These are phyloP conservation scores for Drosophila gaucha DNA, from an alignment of 2,888 invertebrate species.

Conservation along the genomic window DNA sequence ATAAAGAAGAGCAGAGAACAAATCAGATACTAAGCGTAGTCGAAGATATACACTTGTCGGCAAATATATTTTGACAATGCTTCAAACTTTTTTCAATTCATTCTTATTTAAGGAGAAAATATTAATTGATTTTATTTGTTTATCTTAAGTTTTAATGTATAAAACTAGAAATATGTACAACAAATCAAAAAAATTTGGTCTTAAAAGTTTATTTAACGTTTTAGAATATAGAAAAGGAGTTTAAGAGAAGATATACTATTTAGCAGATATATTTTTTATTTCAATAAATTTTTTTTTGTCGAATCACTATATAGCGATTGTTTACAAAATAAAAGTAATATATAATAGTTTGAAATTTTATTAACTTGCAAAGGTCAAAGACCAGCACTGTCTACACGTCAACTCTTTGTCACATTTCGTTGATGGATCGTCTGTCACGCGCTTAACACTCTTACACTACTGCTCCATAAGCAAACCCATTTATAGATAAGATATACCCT, in stretches of 20 bases:
- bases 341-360: background rate
- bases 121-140: too few relatives aligned
- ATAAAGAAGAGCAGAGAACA: background rate
- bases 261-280: too few relatives aligned
- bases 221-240: too few relatives aligned
- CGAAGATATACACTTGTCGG: background rate
- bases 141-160: too few relatives aligned
- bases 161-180: too few relatives aligned
- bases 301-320: background rate
- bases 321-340: background rate
- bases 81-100: too few relatives aligned
- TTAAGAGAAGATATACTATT: too few relatives aligned
- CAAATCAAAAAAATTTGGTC: too few relatives aligned
- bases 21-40: background rate
- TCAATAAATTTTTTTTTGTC: too few relatives aligned
- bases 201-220: too few relatives aligned
- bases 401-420: background rate
- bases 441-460: constrained; percentile 1
- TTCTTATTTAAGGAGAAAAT: too few relatives aligned
- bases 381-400: background rate
- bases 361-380: constrained; percentile 26
- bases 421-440: constrained; percentile 39
- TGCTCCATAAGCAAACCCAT: constrained; percentile 12
- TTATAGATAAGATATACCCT: constrained; percentile 23
- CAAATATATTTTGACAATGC: too few relatives aligned